Percentiles rank a stretch among this genome's conserved stretches.
phyloP scores from a whole-genome alignment of 2,797 vertebrate genomes.

The Falco novaeseelandiae region DNA sequence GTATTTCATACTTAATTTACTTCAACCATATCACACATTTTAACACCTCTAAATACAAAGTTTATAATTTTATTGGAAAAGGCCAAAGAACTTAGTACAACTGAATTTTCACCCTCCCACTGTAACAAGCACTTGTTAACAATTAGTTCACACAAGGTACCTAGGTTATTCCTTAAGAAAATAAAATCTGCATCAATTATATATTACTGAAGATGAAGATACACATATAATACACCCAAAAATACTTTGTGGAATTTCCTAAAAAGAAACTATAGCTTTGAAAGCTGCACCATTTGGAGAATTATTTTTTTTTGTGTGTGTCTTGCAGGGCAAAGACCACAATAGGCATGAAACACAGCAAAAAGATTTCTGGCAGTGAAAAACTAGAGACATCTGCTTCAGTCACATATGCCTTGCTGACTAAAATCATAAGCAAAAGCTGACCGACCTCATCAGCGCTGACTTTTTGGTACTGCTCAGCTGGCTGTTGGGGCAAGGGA shows the following conservation, averaged over 20 bases:
- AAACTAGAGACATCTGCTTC: slow-evolving; percentile 36
- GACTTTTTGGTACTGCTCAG: slow-evolving; percentile 34
- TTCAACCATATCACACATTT: background rate
- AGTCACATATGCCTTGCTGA: background rate
- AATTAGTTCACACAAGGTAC: background rate
- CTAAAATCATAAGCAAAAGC: slow-evolving; percentile 36
- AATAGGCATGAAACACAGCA: background rate
- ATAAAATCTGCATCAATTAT: background rate
- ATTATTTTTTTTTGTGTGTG: background rate
- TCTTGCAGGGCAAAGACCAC: background rate
- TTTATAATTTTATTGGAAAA: background rate
- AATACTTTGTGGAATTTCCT: background rate
- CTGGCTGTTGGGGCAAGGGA: slow-evolving; percentile 10
- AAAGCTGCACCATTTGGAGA: background rate
- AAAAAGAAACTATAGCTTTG: background rate
- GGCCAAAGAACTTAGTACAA: background rate
- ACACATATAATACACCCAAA: background rate
- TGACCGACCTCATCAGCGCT: background rate
- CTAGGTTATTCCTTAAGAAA: background rate
- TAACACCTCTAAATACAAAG: background rate
- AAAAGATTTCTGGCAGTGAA: background rate
- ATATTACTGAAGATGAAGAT: background rate
- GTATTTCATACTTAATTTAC: background rate
- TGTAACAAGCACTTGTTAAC: background rate
- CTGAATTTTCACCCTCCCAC: background rate